These are phyloP conservation scores for Gallinago media DNA, from an alignment of 2,113 vertebrate genomes.

Conservation along the genomic window DNA sequence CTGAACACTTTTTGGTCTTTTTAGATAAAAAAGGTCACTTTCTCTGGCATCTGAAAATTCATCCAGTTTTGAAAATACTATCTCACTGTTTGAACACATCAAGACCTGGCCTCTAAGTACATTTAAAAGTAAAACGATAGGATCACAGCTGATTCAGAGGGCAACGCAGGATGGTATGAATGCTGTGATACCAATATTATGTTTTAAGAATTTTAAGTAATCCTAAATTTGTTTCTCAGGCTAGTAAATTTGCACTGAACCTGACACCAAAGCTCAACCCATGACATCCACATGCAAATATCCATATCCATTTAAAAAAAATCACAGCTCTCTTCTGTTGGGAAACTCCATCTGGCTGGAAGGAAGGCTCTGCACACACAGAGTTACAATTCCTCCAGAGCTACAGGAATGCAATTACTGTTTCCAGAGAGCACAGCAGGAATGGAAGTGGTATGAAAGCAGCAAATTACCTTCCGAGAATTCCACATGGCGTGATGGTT, in stretches of 20 bases:
- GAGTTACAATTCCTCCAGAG: neutral
- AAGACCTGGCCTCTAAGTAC: neutral
- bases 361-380: no score
- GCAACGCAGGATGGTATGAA: neutral
- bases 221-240: neutral
- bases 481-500: slow-evolving; percentile 99
- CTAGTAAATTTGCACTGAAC: neutral
- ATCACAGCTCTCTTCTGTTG: no score
- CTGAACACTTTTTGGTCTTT: neutral
- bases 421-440: neutral
- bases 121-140: neutral
- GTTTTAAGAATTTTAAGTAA: neutral
- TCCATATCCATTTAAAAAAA: neutral
- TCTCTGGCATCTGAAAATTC: neutral
- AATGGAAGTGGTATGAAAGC: neutral
- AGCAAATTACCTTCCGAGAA: slow-evolving; percentile 90
- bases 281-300: neutral
- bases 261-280: neutral
- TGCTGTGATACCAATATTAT: neutral
- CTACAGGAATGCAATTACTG: neutral
- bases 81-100: neutral
- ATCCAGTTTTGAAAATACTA: neutral
- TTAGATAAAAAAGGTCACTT: neutral
- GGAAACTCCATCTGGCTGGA: no score
- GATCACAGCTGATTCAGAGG: neutral